Base-by-base conservation (phyloP, 2,888 invertebrate species). In the Archips xylosteana region DNA sequence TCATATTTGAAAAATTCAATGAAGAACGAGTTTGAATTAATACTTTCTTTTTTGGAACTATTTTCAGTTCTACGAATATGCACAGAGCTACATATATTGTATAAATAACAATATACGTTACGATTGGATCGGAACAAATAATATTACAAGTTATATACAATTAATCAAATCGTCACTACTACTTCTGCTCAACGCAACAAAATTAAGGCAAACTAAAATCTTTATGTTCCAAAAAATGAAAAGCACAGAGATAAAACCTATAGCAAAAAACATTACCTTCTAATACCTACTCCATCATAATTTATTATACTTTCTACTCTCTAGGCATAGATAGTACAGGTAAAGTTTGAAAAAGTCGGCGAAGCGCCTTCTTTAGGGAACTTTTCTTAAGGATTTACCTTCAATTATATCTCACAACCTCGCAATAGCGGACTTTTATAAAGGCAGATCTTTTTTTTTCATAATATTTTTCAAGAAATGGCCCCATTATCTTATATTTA, bases 401-500 rank as follows among this genome's bases (percentile, higher is more conserved):
- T 64, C 73, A 71, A 76, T 74, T 77, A 75, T 71, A 60, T 70
- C 59, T 69, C 59, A 76, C 59, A 78, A 79, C 76, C 78, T 80
- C 76, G 79, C 80, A 80, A 83, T 82, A 81, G 79, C 74, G 76
- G 76, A 75, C 69, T 74, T 78, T 76, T 79, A 79, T 85, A 83
- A 85, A 84, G 81, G 83, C 83, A 80, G 82, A 84, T 84, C 83
- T 85, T 85, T 87, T 88, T 82, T 39, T 85, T 84, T 86, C 85
- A 83, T 88, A 86, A 86, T 85, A 89, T 87, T 89, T 88, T 86
- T 81, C 80, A 81, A 88, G 87, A 80, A 89, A 90, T 90, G 85
- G 90, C 79, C 59, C 89, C 88, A 89, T 89, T 89, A 88, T 85
- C 80, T 82, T 77, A 85, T 89, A 90, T 90, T 89, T 90, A 89